These are phyloP conservation scores for Syngnathus scovelli DNA, from an alignment of 2,113 vertebrate genomes.

Conservation along the genomic window DNA sequence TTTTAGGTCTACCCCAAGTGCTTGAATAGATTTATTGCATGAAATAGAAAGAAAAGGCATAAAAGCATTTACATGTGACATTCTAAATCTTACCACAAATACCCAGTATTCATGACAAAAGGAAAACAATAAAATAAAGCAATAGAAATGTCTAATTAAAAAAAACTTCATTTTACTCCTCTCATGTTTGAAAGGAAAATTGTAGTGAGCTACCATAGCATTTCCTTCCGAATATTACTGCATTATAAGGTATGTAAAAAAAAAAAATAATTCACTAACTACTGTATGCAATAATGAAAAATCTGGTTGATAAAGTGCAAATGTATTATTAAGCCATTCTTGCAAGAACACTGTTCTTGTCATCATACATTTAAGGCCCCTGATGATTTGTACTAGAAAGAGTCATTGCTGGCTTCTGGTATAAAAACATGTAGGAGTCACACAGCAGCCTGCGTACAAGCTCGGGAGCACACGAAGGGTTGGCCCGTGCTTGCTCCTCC, in stretches of 20 bases:
- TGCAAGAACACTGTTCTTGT: slow-evolving; percentile 37
- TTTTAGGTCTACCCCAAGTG: slow-evolving; percentile 3
- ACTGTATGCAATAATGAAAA: slow-evolving; percentile 19
- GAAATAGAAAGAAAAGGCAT: not conserved
- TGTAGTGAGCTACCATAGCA: not conserved
- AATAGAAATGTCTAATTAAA: slow-evolving; percentile 3
- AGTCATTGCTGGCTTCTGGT: slow-evolving; percentile 51
- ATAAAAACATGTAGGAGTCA: slow-evolving; percentile 77
- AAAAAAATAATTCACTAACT: slow-evolving; percentile 25
- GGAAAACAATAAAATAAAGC: slow-evolving; percentile 5
- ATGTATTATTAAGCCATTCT: slow-evolving; percentile 33
- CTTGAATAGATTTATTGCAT: slow-evolving; percentile 13
- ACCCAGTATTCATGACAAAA: slow-evolving; percentile 8
- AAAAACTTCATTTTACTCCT: not conserved
- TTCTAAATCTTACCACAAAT: slow-evolving; percentile 24
- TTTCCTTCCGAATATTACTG: not conserved
- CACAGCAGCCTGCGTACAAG: slow-evolving; percentile 69
- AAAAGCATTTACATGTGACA: not conserved
- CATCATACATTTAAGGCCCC: slow-evolving; percentile 19
- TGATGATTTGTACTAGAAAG: slow-evolving; percentile 26
- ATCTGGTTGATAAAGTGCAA: slow-evolving; percentile 27
- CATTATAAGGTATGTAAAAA: not conserved
- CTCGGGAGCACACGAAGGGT: slow-evolving; percentile 55
- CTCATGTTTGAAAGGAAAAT: not conserved
- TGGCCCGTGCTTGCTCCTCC: slow-evolving; percentile 47